Conservation (phyloP, 2,888 invertebrate species). For the Luffia ferchaultella region DNA sequence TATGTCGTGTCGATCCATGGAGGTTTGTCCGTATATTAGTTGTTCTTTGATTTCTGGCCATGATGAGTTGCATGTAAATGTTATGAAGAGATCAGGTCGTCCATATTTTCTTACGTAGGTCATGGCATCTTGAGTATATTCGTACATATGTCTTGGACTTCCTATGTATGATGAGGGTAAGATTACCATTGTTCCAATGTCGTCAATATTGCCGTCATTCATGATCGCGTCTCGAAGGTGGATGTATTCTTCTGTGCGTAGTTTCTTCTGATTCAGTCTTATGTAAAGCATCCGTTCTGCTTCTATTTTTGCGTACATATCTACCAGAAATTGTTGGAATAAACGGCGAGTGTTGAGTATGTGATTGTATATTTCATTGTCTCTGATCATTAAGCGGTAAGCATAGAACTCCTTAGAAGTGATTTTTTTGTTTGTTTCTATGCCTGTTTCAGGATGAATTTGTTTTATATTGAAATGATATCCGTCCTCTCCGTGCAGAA, state of each 20-base stretch:
- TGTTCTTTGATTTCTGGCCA: constrained; percentile 2
- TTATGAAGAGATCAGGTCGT: constrained; percentile 16
- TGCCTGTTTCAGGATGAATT: constrained; percentile 6
- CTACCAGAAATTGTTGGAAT: constrained; percentile 22
- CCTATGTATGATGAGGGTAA: constrained; percentile 15
- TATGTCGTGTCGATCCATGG: not conserved
- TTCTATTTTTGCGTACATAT: constrained; percentile 22
- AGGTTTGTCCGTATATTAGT: not conserved
- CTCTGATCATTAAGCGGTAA: not conserved
- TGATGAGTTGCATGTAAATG: too few species aligned
- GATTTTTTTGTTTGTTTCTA: constrained; percentile 16
- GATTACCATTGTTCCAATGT: constrained; percentile 10
- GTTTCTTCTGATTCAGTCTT: constrained; percentile 1
- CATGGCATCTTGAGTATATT: constrained; percentile 15
- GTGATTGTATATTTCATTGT: not conserved
- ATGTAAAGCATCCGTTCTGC: constrained; percentile 14
- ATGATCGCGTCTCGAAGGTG: too few species aligned
- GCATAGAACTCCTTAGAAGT: constrained; percentile 15
- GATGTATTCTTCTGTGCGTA: constrained; percentile 18
- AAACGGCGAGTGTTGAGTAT: constrained; percentile 18
- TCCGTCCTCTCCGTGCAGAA: constrained; percentile 6
- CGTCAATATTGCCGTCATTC: constrained; percentile 13
- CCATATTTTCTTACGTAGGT: constrained; percentile 17
- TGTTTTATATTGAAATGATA: not conserved
- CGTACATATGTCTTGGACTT: constrained; percentile 18